Evolutionary conservation across 2,797 vertebrate genomes (phyloP).

Genomic region (Eurystomus glaucurus): DNA sequence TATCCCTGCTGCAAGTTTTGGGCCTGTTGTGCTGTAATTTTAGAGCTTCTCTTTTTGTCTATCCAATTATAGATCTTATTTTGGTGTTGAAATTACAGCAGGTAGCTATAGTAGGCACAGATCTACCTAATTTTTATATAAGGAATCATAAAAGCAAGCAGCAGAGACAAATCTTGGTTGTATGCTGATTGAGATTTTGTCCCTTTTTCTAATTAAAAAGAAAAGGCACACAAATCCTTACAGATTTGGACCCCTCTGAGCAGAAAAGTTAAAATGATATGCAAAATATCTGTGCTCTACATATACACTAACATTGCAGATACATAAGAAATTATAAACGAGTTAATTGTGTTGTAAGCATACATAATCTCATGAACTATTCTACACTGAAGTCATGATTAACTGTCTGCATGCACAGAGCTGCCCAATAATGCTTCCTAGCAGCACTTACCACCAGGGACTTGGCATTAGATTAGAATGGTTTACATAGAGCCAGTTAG

Average conservation of each 20-base stretch:
- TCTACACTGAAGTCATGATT: constrained; percentile 71
- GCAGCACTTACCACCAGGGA: constrained; percentile 57
- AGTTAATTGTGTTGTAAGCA: constrained; percentile 75
- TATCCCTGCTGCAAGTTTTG: constrained; percentile 33
- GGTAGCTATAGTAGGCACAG: constrained; percentile 49
- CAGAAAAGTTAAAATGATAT: constrained; percentile 33
- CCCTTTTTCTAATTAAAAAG: constrained; percentile 37
- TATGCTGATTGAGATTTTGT: constrained; percentile 33
- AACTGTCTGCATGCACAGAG: constrained; percentile 43
- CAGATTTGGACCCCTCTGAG: constrained; percentile 19
- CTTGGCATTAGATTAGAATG: constrained; percentile 32
- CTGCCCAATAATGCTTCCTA: constrained; percentile 44
- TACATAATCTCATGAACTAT: constrained; percentile 66
- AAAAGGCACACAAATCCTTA: constrained; percentile 20
- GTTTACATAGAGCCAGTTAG: constrained; percentile 50
- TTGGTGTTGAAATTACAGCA: constrained; percentile 52
- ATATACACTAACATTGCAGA: background rate
- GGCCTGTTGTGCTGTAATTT: constrained; percentile 37
- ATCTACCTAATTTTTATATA: constrained; percentile 51
- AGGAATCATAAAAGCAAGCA: constrained; percentile 4
- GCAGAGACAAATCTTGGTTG: constrained; percentile 28
- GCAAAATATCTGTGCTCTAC: constrained; percentile 28
- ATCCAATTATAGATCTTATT: constrained; percentile 55
- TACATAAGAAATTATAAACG: constrained; percentile 62
- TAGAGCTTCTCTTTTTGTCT: constrained; percentile 49